Percentiles rank a stretch among this genome's conserved stretches.
Conservation (phyloP, 2,888 invertebrate genomes). For the Sarcophaga caerulescens region DNA sequence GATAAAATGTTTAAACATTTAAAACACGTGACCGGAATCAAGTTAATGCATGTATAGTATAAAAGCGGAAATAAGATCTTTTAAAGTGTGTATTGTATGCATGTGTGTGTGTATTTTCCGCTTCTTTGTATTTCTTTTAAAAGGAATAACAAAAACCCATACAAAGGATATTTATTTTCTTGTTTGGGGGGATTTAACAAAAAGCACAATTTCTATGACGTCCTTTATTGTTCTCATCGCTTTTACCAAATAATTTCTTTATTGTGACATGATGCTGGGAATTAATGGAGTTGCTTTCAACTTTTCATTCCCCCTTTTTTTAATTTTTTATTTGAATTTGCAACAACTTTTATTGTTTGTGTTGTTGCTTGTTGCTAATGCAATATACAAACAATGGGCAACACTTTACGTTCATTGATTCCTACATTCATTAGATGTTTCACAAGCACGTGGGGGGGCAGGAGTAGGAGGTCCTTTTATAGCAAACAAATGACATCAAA, state of each 20-base stretch:
- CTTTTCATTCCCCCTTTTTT: conserved; percentile 11
- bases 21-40: conserved; percentile 72
- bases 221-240: background rate
- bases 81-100: background rate
- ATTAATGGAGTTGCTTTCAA: conserved; percentile 59
- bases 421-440: background rate
- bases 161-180: background rate
- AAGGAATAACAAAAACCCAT: background rate
- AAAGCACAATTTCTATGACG: conserved; percentile 66
- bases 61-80: conserved; percentile 58
- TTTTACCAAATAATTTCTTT: conserved; percentile 24
- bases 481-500: background rate
- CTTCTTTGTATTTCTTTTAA: background rate
- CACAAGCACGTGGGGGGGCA: background rate
- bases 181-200: conserved; percentile 42
- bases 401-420: conserved; percentile 39
- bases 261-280: conserved; percentile 66
- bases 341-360: conserved; percentile 36
- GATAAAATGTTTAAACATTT: conserved; percentile 60
- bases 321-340: conserved; percentile 7
- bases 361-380: conserved; percentile 1
- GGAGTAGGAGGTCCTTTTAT: background rate
- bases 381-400: conserved; percentile 18
- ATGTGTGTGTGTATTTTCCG: background rate
- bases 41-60: conserved; percentile 68